Percentiles rank a stretch among this genome's conserved stretches.
These are phyloP conservation scores for Archaeoteleia sp. DNA, from an alignment of 2,888 invertebrate genomes.

Conservation along the genomic window DNA sequence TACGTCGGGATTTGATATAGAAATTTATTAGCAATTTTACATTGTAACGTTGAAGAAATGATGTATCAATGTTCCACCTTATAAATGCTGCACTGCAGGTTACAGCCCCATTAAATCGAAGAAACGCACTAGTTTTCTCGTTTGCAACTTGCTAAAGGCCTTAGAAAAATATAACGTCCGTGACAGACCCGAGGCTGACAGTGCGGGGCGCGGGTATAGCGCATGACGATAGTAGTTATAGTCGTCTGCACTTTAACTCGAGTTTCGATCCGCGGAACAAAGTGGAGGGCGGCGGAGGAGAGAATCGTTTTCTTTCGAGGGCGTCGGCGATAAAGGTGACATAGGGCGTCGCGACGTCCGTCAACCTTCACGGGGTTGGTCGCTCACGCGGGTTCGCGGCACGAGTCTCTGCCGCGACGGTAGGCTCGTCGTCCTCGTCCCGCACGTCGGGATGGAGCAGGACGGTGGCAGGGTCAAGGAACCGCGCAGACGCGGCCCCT, in stretches of 20 bases:
- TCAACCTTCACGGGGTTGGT: slow-evolving; percentile 71
- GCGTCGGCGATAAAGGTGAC: slow-evolving; percentile 70
- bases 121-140: too few species aligned
- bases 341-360: slow-evolving; percentile 74
- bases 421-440: slow-evolving; percentile 59
- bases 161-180: too few species aligned
- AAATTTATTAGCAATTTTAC: too few species aligned
- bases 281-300: slow-evolving; percentile 49
- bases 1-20: too few species aligned
- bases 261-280: slow-evolving; percentile 42
- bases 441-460: slow-evolving; percentile 51
- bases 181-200: too few species aligned
- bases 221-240: slow-evolving; percentile 44
- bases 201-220: slow-evolving; percentile 13
- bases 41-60: too few species aligned
- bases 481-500: slow-evolving; percentile 66
- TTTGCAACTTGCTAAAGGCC: too few species aligned
- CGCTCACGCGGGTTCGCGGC: slow-evolving; percentile 59
- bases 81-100: too few species aligned
- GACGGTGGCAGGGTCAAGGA: slow-evolving; percentile 68
- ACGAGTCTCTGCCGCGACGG: slow-evolving; percentile 51
- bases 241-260: slow-evolving; percentile 47
- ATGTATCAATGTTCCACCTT: too few species aligned
- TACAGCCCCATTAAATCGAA: too few species aligned
- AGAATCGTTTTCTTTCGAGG: slow-evolving; percentile 57